phyloP scores from a whole-genome alignment of 2,888 invertebrate species.

The Rhopalosiphum nymphaeae region DNA sequence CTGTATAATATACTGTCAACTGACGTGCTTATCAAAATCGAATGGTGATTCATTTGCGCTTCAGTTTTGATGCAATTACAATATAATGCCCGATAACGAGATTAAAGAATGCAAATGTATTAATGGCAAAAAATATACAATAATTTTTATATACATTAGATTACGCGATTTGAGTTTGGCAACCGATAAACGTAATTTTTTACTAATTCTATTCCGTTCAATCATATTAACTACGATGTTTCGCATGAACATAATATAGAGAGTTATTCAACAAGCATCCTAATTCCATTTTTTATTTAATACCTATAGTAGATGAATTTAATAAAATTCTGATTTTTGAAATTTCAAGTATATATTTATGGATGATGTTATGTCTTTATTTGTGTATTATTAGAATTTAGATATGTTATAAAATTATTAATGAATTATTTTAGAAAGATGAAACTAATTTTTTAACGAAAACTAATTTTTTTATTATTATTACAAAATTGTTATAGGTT shows the following conservation, averaged over 20 bases:
- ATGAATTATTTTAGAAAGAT: no score
- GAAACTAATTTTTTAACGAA: no score
- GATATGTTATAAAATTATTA: no score
- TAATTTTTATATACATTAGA: background rate
- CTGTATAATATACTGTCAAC: background rate
- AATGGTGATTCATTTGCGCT: background rate
- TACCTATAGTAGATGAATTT: background rate
- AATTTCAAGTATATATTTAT: background rate
- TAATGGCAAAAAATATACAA: background rate
- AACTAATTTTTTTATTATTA: no score
- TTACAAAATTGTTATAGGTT: no score
- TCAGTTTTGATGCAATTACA: background rate
- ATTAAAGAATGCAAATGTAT: background rate
- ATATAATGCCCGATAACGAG: background rate
- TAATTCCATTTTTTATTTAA: background rate
- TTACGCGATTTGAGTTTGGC: background rate
- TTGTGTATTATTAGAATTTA: no score
- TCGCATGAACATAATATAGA: background rate
- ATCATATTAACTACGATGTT: background rate
- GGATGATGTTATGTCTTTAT: background rate
- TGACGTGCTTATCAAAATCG: background rate
- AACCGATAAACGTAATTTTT: background rate
- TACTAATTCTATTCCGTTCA: background rate
- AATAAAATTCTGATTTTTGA: background rate
- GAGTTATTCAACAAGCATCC: background rate